phyloP scores from a whole-genome alignment of 2,113 vertebrate genomes.

The Gasterosteus aculeatus region DNA sequence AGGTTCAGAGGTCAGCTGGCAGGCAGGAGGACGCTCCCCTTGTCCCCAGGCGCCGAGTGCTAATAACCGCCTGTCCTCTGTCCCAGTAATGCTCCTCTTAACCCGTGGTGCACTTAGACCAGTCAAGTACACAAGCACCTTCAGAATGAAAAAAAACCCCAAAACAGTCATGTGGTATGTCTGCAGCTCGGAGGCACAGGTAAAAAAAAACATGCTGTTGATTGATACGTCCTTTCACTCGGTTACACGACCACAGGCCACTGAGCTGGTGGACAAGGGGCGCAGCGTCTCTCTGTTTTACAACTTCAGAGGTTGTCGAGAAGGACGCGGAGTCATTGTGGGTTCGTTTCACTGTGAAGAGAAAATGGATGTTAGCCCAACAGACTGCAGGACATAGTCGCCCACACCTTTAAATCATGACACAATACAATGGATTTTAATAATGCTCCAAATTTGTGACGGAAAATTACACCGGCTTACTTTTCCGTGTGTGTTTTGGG shows the following conservation, averaged over 20 bases:
- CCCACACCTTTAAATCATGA: neutral
- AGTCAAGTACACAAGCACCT: constrained; percentile 52
- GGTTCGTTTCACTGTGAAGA: constrained; percentile 3
- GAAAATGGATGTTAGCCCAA: neutral
- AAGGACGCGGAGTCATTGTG: neutral
- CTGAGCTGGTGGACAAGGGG: constrained; percentile 7
- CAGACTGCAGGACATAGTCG: neutral
- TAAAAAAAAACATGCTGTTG: constrained; percentile 31
- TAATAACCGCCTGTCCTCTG: constrained; percentile 26
- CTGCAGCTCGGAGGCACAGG: constrained; percentile 44
- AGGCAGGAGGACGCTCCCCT: neutral
- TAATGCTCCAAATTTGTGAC: neutral
- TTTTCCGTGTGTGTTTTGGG: neutral
- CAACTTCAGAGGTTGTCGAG: neutral
- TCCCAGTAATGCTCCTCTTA: constrained; percentile 36
- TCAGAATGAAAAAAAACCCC: constrained; percentile 27
- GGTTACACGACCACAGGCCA: constrained; percentile 21
- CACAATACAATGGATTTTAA: neutral
- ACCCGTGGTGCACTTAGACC: constrained; percentile 50
- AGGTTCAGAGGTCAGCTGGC: neutral
- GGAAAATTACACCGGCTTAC: neutral
- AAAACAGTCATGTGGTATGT: constrained; percentile 34
- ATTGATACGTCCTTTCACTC: constrained; percentile 19
- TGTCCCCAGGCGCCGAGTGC: constrained; percentile 7
- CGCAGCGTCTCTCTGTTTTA: constrained; percentile 2